Conservation (phyloP, 2,888 invertebrate genomes). For the Synanthedon myopaeformis region DNA sequence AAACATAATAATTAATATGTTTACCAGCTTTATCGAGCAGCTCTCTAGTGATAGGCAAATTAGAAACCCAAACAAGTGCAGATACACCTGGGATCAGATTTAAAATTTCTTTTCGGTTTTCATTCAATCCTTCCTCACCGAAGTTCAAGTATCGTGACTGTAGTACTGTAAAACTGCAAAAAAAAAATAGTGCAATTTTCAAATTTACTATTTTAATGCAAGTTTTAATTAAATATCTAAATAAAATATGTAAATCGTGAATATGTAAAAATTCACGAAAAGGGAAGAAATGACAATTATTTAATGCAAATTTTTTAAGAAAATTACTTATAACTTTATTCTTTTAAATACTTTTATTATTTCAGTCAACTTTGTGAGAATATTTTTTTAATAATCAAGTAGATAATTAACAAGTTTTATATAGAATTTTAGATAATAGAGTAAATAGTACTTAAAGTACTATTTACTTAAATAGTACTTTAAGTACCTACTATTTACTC, state of each 20-base stretch:
- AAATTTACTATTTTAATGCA: background rate
- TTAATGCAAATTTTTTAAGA: no score
- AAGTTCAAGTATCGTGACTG: conserved; percentile 39
- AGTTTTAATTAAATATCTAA: background rate
- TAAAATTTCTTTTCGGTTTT: conserved; percentile 63
- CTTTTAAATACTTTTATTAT: no score
- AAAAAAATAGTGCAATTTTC: background rate
- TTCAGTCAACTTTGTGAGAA: no score
- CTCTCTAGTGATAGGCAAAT: conserved; percentile 63
- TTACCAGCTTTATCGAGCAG: conserved; percentile 76
- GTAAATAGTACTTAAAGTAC: no score
- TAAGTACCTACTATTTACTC: no score
- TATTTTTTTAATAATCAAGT: no score
- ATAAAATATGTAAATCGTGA: background rate
- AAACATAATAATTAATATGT: background rate
- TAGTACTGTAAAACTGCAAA: conserved; percentile 48
- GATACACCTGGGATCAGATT: conserved; percentile 73
- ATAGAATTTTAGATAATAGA: no score
- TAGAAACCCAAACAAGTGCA: conserved; percentile 69
- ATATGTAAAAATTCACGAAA: background rate
- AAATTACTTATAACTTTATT: no score
- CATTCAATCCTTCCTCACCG: conserved; percentile 36
- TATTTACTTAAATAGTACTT: no score
- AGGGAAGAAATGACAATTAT: background rate
- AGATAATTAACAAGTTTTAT: no score